phyloP scores from a whole-genome alignment of 2,113 vertebrate genomes.

The Calcarius ornatus region DNA sequence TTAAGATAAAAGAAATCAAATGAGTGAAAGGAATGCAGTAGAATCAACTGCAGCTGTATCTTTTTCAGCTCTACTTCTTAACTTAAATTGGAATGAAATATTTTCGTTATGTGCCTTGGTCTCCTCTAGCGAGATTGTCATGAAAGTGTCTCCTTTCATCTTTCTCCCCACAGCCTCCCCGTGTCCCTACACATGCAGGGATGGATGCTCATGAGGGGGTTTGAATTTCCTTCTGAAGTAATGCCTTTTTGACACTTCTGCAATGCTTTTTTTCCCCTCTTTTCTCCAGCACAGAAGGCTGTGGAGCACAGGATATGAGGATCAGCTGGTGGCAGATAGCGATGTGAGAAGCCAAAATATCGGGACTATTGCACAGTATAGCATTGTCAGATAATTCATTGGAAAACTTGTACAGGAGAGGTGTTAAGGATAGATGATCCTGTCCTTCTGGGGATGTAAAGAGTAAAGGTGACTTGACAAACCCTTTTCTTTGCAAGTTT shows the following conservation, averaged over 20 bases:
- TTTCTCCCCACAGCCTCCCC: not conserved
- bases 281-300: not conserved
- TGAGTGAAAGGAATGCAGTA: not conserved
- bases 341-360: not conserved
- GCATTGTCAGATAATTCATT: slow-evolving; percentile 48
- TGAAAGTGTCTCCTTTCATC: not conserved
- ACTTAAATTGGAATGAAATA: not conserved
- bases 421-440: not conserved
- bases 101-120: not conserved
- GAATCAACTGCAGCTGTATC: not conserved
- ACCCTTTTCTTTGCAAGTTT: not conserved
- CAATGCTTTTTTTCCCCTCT: not conserved
- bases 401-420: not conserved
- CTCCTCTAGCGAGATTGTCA: not conserved
- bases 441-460: not conserved
- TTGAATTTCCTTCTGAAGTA: not conserved
- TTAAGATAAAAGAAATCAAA: not conserved
- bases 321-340: slow-evolving; percentile 3
- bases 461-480: not conserved
- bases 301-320: slow-evolving; percentile 31
- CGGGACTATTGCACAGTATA: not conserved
- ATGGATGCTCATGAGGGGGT: not conserved
- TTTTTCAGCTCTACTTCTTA: not conserved
- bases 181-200: not conserved
- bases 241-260: not conserved